Base-by-base conservation (phyloP, 2,888 invertebrate genomes). In the Cheilosia impressa region DNA sequence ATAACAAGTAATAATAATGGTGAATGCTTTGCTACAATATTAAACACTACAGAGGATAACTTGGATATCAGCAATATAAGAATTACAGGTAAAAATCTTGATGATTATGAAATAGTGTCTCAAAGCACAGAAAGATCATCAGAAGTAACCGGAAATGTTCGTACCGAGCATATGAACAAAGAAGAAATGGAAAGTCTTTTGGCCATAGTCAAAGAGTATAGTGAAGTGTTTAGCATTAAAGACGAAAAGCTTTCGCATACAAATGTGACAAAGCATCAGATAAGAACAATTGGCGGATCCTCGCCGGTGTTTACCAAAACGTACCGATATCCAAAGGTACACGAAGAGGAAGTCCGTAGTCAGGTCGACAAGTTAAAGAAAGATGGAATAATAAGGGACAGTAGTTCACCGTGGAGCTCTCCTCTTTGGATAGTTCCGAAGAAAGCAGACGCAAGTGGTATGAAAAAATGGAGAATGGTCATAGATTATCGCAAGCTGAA, bases 401-500 rank as follows among this genome's bases (percentile, higher is more conserved):
- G 43, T 43, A 43, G 9, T 41, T 66, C 66, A 0, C 52, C 66
- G 13, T 66, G 66, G 50, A 66, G 66, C 41, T 66, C 52, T 6
- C 66, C 38, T 38, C 50, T 65, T 50, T 50, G 31, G 50, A 17
- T 65, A 19, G 41, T 68, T 4, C 50, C 65, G 52, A 65, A 52
- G n/a, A 71, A 50, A 15, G 71, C 50, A n/a, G 60, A 60, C 15
- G 50, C 57, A 15, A 60, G 34, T 15, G 60, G 53, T 10, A 62
- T 34, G 0, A 60, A 72, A 5, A 69, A 69, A n/a, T 66, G 66
- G 53, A 55, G 65, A 22, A 75, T 65, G 65, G 75, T 75, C 4
- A 63, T 71, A 13, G 63, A 78, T 15, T 71, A 71, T 22, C 63
- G 65, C 1, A 78, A 65, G 2, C 63, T 63, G 17, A 69, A 69